These are phyloP conservation scores for Hirtodrosophila trivittata DNA, from an alignment of 2,888 invertebrate genomes.

Conservation along the genomic window DNA sequence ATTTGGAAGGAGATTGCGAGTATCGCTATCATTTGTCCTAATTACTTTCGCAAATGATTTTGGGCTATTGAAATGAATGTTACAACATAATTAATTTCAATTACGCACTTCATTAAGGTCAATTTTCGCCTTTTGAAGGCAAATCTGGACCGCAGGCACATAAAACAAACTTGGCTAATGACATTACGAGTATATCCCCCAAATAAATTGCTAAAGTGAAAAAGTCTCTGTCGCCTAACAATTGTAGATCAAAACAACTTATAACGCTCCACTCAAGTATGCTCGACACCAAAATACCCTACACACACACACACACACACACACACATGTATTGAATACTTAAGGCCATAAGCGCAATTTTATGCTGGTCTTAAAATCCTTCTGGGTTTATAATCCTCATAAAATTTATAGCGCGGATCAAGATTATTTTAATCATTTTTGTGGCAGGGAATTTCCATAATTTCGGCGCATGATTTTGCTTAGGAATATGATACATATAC, in stretches of 20 bases:
- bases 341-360: too few relatives aligned
- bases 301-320: too few relatives aligned
- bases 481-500: too few relatives aligned
- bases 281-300: too few relatives aligned
- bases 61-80: slow-evolving; percentile 17
- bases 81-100: slow-evolving; percentile 58
- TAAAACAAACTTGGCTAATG: slow-evolving; percentile 36
- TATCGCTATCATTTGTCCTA: slow-evolving; percentile 23
- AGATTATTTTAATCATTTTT: too few relatives aligned
- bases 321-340: too few relatives aligned
- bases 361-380: too few relatives aligned
- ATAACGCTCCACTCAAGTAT: too few relatives aligned
- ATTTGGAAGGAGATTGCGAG: neutral
- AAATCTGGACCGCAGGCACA: slow-evolving; percentile 14
- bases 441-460: too few relatives aligned
- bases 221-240: slow-evolving; percentile 9
- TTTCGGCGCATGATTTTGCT: too few relatives aligned
- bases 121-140: slow-evolving; percentile 38
- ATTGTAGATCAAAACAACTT: neutral
- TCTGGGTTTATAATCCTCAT: too few relatives aligned
- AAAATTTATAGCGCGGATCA: too few relatives aligned
- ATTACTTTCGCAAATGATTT: slow-evolving; percentile 11
- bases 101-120: slow-evolving; percentile 48
- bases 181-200: slow-evolving; percentile 35
- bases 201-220: slow-evolving; percentile 39